Conservation (phyloP, 2,888 invertebrate genomes). For the Periphyllus acericola region DNA sequence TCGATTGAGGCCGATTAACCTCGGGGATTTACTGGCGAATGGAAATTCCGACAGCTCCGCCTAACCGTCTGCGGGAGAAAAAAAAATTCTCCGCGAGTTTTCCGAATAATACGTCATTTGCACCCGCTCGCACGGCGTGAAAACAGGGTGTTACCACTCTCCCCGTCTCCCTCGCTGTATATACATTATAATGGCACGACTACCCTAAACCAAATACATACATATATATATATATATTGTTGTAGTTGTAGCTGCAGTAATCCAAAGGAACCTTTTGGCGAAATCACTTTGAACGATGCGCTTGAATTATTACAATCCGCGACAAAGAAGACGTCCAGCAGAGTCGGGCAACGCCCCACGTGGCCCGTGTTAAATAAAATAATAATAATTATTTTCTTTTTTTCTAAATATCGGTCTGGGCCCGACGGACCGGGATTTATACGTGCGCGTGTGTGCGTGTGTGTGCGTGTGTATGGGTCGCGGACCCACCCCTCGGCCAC, state of each 20-base stretch:
- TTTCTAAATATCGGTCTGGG: slow-evolving; percentile 40
- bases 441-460: not conserved
- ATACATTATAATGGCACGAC: slow-evolving; percentile 2
- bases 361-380: slow-evolving; percentile 51
- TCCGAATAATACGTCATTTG: slow-evolving; percentile 40
- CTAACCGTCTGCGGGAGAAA: not conserved
- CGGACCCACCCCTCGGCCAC: slow-evolving; percentile 44
- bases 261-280: slow-evolving; percentile 23
- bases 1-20: slow-evolving; percentile 43
- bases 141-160: not conserved
- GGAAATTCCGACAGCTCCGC: not conserved
- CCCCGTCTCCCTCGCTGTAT: not conserved
- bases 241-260: not conserved
- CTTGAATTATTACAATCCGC: slow-evolving; percentile 53
- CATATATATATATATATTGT: not conserved
- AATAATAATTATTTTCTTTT: slow-evolving; percentile 44
- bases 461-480: not conserved
- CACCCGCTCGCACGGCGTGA: slow-evolving; percentile 23
- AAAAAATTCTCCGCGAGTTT: slow-evolving; percentile 28
- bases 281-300: slow-evolving; percentile 58
- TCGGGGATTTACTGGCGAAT: slow-evolving; percentile 11
- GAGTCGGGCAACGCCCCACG: slow-evolving; percentile 54
- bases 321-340: slow-evolving; percentile 61
- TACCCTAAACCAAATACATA: slow-evolving; percentile 15
- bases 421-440: slow-evolving; percentile 35